Base-by-base conservation (phyloP, 2,113 vertebrate genomes). In the Carettochelys insculpta region DNA sequence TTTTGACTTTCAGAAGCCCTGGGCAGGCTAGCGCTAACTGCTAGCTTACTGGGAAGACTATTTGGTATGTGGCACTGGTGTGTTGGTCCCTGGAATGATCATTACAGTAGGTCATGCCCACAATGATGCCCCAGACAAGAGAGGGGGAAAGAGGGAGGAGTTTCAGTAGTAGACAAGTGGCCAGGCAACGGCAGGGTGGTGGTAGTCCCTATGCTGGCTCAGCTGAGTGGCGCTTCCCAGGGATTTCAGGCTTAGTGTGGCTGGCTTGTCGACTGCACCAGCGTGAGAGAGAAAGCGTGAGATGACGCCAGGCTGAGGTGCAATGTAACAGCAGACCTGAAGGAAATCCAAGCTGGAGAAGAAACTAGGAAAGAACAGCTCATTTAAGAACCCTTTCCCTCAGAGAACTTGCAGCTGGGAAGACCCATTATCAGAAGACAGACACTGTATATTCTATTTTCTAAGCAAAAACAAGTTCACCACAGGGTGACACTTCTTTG, bases 91-190 rank as follows among this genome's bases (percentile, higher is more conserved):
- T 29, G 3, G 17, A 43, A 73, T 41, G 75, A 31, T 16, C 14
- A 11, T 6, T 22, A 22, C 8, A 38, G 34, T 1, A 25, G 2
- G 38, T 6, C 2, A 13, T 2, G 3, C 3, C 58, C 8, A 8
- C 76, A 6, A 80, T 38, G 7, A 34, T 9, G 22, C 11, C 76
- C 75, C 25, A 16, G 89, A 31, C 34, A 11, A 31, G 4, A 10
- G 45, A 34, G 75, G 22, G 8, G 9, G 29, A 50, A 48, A 29
- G 11, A 76, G 25, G 27, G 24, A 76, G 73, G 43, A 14, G 43
- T 65, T 34, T 65, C 34, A n/a, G 34, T 31, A 31, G 58, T 65
- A 43, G 73, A 29, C 17, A 43, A 47, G 73, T 29, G 41, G 73
- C 41, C 4, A 47, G 73, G 73, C 41, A 76, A 47, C 14, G 24